Conservation (phyloP, 1,140 invertebrate species). For the Dysdera silvatica region DNA sequence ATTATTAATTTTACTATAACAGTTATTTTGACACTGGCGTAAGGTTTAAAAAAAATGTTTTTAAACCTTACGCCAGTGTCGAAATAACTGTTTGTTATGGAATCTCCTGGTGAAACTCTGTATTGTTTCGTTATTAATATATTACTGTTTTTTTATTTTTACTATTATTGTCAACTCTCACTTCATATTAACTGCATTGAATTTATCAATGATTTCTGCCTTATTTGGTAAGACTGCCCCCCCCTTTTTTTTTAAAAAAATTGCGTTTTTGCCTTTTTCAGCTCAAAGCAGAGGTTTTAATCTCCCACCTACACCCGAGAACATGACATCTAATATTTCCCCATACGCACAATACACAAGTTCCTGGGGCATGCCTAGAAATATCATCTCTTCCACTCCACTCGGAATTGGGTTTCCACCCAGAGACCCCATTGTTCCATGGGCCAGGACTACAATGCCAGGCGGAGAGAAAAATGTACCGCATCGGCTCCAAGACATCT, state of each 20-base stretch:
- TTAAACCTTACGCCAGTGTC: too few species aligned
- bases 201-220: too few species aligned
- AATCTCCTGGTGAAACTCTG: too few species aligned
- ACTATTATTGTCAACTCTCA: not conserved
- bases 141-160: not conserved
- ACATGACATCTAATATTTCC: conserved; percentile 11
- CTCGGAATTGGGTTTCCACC: conserved; percentile 14
- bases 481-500: conserved; percentile 21
- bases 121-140: not conserved
- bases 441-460: conserved; percentile 10
- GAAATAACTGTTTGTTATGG: too few species aligned
- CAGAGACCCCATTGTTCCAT: conserved; percentile 18
- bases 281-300: conserved; percentile 23
- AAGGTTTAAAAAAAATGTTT: too few species aligned
- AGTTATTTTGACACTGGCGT: too few species aligned
- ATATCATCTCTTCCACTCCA: conserved; percentile 23
- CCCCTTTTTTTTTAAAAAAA: not conserved
- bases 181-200: too few species aligned
- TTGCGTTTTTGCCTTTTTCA: conserved; percentile 1
- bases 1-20: too few species aligned
- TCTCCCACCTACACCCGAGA: conserved; percentile 1
- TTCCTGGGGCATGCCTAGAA: conserved; percentile 16
- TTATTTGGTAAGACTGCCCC: too few species aligned
- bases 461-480: conserved; percentile 12
- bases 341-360: conserved; percentile 23